Base-by-base conservation (phyloP, 1,140 invertebrate species). In the Ceratitis capitata region DNA sequence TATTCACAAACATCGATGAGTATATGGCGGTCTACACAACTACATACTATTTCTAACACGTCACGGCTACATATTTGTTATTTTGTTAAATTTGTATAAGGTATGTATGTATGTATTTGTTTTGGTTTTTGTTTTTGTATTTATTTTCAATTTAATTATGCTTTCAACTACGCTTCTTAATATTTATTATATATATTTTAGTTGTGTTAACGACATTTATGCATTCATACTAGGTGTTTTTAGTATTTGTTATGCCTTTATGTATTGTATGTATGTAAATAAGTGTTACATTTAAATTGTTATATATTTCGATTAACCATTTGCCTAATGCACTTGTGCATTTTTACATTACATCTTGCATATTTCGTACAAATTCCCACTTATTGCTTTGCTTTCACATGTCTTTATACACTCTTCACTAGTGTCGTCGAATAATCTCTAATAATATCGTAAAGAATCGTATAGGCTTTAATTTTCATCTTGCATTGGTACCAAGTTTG, bases 131-230 rank as follows among this genome's bases (percentile, higher is more conserved):
- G 35, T 39, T 45, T 78, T 47, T 78, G 14, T 61, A 2, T 78
- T 45, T 39, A 5, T 78, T 12, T 74, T 74, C 26, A 29, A 10
- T 61, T 61, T 61, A 61, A 61, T 53, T 56, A n/a, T n/a, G 29
- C 45, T 78, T 78, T 45, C 69, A 78, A 78, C 69, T 78, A 45
- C 69, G n/a, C 9, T 78, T 78, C 69, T 78, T 78, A 42, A 12
- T 78, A n/a, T 78, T 78, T 45, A 56, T 26, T 78, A 78, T 32
- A n/a, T 78, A 12, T n/a, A n/a, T n/a, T n/a, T n/a, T n/a, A n/a
- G n/a, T n/a, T n/a, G n/a, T 78, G 47, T 82, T 86, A 86, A 86
- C 85, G 82, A 86, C 82, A 84, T 86, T 86, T 86, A 82, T 78
- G 83, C 85, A 84, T 58, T 86, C 61, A 82, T 51, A 86, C 19